phyloP scores from a whole-genome alignment of 2,113 vertebrate species.

The Rafetus swinhoei region DNA sequence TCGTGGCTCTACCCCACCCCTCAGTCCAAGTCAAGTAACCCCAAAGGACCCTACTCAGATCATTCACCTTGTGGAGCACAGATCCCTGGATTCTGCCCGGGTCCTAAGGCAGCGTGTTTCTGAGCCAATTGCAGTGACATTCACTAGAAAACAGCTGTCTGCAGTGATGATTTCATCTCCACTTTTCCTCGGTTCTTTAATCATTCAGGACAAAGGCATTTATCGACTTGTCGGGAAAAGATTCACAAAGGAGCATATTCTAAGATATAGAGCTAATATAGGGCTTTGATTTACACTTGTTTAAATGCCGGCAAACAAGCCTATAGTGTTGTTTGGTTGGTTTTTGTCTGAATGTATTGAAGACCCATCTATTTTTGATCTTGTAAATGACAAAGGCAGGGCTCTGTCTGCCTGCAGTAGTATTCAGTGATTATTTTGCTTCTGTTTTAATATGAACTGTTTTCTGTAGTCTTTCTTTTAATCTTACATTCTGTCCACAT shows the following conservation, averaged over 20 bases:
- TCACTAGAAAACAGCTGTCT: neutral
- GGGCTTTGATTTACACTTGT: neutral
- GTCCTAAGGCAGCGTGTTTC: neutral
- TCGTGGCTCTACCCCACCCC: neutral
- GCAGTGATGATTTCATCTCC: too few relatives aligned
- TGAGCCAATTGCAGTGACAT: neutral
- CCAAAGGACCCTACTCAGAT: neutral
- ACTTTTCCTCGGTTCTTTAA: neutral
- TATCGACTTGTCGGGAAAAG: neutral
- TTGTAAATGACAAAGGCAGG: neutral
- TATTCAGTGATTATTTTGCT: neutral
- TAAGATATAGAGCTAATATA: neutral
- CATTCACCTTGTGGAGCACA: neutral
- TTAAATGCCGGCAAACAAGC: neutral
- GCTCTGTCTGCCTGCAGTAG: neutral
- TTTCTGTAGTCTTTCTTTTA: neutral
- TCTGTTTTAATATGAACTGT: neutral
- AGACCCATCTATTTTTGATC: neutral
- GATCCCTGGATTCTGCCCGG: neutral
- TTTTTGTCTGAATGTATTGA: neutral
- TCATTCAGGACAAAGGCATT: neutral
- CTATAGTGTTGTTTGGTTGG: neutral
- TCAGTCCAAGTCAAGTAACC: neutral
- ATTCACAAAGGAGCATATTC: neutral
- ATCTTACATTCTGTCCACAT: fast-evolving